Evolutionary conservation across 2,797 vertebrate genomes (phyloP).

Genomic region (Cygnus olor): DNA sequence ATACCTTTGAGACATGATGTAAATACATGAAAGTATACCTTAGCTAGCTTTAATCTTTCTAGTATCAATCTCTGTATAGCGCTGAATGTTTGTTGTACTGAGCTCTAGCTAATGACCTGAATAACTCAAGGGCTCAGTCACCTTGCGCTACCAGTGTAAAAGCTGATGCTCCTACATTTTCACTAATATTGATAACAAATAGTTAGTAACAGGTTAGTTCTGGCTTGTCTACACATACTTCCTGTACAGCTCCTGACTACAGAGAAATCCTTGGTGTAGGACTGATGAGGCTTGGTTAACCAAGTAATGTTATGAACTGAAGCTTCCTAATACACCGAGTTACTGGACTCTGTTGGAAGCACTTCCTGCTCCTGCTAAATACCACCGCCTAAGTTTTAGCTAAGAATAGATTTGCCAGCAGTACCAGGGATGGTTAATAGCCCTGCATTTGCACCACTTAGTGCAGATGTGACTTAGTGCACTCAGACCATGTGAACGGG

Average conservation of each 20-base stretch:
- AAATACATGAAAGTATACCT: not conserved
- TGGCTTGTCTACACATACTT: not conserved
- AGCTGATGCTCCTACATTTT: not conserved
- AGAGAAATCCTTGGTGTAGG: not conserved
- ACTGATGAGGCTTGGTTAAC: not conserved
- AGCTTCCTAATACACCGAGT: not conserved
- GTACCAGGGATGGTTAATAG: not conserved
- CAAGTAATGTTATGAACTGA: not conserved
- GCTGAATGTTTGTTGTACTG: not conserved
- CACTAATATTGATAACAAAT: not conserved
- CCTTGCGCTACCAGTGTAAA: not conserved
- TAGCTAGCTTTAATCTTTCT: not conserved
- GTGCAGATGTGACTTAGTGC: too few species aligned
- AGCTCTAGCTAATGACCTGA: not conserved
- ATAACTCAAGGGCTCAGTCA: not conserved
- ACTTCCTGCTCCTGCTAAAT: not conserved
- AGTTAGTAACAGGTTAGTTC: not conserved
- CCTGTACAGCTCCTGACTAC: not conserved
- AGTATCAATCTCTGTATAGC: not conserved
- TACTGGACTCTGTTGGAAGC: not conserved
- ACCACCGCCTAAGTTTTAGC: not conserved
- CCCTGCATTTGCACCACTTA: not conserved
- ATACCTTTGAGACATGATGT: not conserved
- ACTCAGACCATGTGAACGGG: accelerated
- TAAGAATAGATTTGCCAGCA: not conserved